Base-by-base conservation (phyloP, 1,140 invertebrate species). In the Samia ricini region DNA sequence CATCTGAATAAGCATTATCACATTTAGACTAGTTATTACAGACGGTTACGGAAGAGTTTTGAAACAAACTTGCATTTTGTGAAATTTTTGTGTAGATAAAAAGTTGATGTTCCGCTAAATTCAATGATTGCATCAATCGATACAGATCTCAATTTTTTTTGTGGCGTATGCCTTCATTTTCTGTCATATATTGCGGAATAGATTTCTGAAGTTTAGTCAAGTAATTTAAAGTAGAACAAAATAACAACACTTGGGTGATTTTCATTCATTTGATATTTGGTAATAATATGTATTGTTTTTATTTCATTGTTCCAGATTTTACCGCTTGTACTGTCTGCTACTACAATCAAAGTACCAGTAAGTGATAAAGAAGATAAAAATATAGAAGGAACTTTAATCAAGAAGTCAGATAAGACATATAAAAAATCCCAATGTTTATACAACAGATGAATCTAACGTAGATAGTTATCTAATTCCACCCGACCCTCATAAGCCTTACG, bases 401-500 rank as follows among this genome's bases (percentile, higher is more conserved):
- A 24, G 1, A 42, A 33, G 12, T 49, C 57, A 2, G 68, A 77
- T 20, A 36, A 73, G 55, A 59, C 67, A 18, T 62, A 76, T 49
- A 60, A 66, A 19, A n/a, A 64, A 65, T 20, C 77, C 77, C 5
- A 67, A 79, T 22, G 85, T 81, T 60, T 86, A 83, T 61, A 60
- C 63, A 48, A 56, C 74, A 22, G 72, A 81, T 22, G 77, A 80
- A 18, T 54, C 63, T 4, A 69, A 71, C 56, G 59, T 79, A 15
- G 79, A 86, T 33, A 79, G 78, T 51, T 89, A 85, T 60, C 66
- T 88, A 4, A 64, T 84, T 19, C 81, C 82, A 6, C 83, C 79
- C 4, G 67, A 79, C 59, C 71, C 77, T 24, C 71, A 86, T 57
- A 77, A 72, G 51, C 63, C 64, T 7, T 72, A 63, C n/a, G 72